Conservation (phyloP, 1,140 invertebrate species). For the Lordiphosa stackelbergi region DNA sequence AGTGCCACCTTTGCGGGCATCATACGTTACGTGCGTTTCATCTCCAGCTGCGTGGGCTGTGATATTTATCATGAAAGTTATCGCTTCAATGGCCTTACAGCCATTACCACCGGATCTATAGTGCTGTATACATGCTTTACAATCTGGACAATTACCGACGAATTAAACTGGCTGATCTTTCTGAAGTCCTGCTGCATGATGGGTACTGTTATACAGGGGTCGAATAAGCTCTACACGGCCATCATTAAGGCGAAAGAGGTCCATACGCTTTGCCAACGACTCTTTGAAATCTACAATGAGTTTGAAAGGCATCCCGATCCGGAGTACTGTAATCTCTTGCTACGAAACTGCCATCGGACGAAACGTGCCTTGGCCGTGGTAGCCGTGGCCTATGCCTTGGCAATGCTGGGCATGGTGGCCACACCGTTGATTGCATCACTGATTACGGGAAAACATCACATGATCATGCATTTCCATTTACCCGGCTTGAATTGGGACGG, state of each 20-base stretch:
- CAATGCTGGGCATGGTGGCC: slow-evolving; percentile 14
- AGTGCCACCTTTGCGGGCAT: slow-evolving; percentile 12
- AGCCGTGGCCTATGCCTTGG: slow-evolving; percentile 14
- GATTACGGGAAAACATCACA: neutral
- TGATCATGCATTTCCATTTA: slow-evolving; percentile 37
- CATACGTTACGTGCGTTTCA: slow-evolving; percentile 23
- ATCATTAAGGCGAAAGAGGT: neutral
- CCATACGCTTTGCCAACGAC: neutral
- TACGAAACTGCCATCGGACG: slow-evolving; percentile 11
- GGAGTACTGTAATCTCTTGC: slow-evolving; percentile 12
- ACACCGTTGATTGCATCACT: neutral
- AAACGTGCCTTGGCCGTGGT: slow-evolving; percentile 1
- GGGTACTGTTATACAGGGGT: slow-evolving; percentile 31
- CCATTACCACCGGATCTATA: slow-evolving; percentile 5
- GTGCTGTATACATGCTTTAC: slow-evolving; percentile 23
- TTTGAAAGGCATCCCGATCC: slow-evolving; percentile 21
- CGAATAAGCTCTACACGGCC: slow-evolving; percentile 26
- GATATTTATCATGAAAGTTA: slow-evolving; percentile 33
- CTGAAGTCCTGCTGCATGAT: slow-evolving; percentile 29
- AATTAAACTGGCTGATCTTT: slow-evolving; percentile 29
- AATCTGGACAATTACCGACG: slow-evolving; percentile 11
- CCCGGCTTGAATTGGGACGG: slow-evolving; percentile 36
- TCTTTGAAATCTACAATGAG: slow-evolving; percentile 8
- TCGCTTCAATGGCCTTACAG: slow-evolving; percentile 30
- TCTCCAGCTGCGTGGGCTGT: slow-evolving; percentile 18